These are phyloP conservation scores for Ypsolopha scabrella DNA, from an alignment of 2,888 invertebrate species.

Conservation along the genomic window DNA sequence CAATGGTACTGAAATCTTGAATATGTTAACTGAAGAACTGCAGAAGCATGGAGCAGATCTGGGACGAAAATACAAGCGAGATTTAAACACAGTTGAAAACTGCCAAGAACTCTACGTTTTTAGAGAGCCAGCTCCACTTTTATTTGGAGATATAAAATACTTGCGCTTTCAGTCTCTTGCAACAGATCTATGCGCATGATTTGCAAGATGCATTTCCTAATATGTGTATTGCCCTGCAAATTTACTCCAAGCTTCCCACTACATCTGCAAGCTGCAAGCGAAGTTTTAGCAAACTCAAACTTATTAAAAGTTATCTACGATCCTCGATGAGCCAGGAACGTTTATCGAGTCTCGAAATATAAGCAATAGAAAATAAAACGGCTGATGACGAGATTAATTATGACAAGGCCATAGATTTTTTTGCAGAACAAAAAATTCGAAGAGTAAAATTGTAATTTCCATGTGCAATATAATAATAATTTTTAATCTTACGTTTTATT, in stretches of 20 bases:
- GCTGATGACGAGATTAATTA: slow-evolving; percentile 7
- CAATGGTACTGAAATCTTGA: slow-evolving; percentile 14
- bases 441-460: slow-evolving; percentile 11
- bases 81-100: slow-evolving; percentile 11
- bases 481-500: no score
- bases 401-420: slow-evolving; percentile 9
- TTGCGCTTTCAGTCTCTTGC: no score
- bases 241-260: slow-evolving; percentile 16
- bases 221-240: slow-evolving; percentile 11
- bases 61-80: slow-evolving; percentile 14
- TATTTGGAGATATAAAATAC: no score
- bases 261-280: slow-evolving; percentile 9
- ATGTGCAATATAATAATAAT: not conserved
- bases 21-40: slow-evolving; percentile 17
- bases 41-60: slow-evolving; percentile 7
- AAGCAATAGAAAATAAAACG: no score
- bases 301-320: slow-evolving; percentile 6
- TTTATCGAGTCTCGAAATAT: slow-evolving; percentile 13
- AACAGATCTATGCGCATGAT: slow-evolving; percentile 12
- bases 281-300: no score
- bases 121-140: no score
- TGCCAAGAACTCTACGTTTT: no score
- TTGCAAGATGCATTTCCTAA: slow-evolving; percentile 12
- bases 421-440: slow-evolving; percentile 7
- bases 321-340: slow-evolving; percentile 15